Conservation (phyloP, 2,888 invertebrate genomes). For the Oscheius sp. region DNA sequence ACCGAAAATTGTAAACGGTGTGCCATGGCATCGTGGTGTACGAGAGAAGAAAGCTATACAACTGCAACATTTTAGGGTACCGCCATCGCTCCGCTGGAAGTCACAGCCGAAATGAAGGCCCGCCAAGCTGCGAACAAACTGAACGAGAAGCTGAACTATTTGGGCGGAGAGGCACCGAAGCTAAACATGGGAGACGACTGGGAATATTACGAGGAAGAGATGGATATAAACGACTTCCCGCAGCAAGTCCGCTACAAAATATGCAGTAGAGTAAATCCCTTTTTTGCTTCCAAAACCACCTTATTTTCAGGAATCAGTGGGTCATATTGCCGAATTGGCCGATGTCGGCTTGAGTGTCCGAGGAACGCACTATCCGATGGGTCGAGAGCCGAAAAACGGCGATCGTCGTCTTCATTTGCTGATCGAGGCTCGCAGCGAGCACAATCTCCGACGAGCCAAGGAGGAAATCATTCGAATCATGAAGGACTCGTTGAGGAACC, state of each 20-base stretch:
- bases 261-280: conserved; percentile 77
- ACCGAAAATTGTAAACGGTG: too few relatives aligned
- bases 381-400: conserved; percentile 79
- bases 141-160: conserved; percentile 95
- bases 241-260: conserved; percentile 98
- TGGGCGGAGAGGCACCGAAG: conserved; percentile 75
- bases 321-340: conserved; percentile 97
- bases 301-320: conserved; percentile 86
- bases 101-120: conserved; percentile 88
- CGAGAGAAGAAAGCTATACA: too few relatives aligned
- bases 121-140: conserved; percentile 96
- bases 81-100: conserved; percentile 43
- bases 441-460: conserved; percentile 94
- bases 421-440: conserved; percentile 86
- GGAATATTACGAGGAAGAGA: conserved; percentile 90
- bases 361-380: conserved; percentile 90
- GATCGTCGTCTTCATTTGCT: conserved; percentile 47
- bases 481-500: conserved; percentile 94
- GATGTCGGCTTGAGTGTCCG: conserved; percentile 98
- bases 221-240: conserved; percentile 99
- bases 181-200: conserved; percentile 78
- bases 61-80: conserved; percentile 32
- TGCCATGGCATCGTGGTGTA: too few relatives aligned
- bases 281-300: not conserved
- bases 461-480: conserved; percentile 96